These are phyloP conservation scores for Borostomias antarcticus DNA, from an alignment of 2,797 vertebrate species.

Conservation along the genomic window DNA sequence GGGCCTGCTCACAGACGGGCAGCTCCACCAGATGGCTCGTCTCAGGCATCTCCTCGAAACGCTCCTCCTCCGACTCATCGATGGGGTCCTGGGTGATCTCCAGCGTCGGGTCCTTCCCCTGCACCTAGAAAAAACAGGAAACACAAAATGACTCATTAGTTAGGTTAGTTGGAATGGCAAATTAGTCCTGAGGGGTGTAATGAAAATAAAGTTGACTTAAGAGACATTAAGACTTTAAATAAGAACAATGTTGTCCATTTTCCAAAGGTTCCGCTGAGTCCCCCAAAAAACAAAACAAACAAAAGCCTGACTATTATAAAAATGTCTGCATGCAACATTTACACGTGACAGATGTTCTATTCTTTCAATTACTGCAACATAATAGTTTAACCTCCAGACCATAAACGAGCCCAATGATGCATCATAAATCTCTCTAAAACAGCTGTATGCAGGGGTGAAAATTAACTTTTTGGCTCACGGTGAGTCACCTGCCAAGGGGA, in stretches of 20 bases:
- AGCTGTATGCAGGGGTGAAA: too few species aligned
- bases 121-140: constrained; percentile 77
- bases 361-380: too few species aligned
- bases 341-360: too few species aligned
- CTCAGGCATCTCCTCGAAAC: constrained; percentile 97
- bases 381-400: too few species aligned
- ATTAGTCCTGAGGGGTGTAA: too few species aligned
- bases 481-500: too few species aligned
- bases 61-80: constrained; percentile 97
- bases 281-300: too few species aligned
- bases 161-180: not conserved
- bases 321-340: too few species aligned
- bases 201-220: not conserved
- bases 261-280: not conserved
- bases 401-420: not conserved
- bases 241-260: too few species aligned
- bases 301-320: not conserved
- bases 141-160: constrained; percentile 1
- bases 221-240: not conserved
- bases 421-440: not conserved
- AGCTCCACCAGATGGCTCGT: constrained; percentile 94
- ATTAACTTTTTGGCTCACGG: too few species aligned
- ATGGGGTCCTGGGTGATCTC: constrained; percentile 98
- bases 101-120: constrained; percentile 96
- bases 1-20: constrained; percentile 90